Evolutionary conservation across 1,140 invertebrate species (phyloP), one percentile per base, ranked within the genome.

Genomic region (Oncopeltus fasciatus): DNA sequence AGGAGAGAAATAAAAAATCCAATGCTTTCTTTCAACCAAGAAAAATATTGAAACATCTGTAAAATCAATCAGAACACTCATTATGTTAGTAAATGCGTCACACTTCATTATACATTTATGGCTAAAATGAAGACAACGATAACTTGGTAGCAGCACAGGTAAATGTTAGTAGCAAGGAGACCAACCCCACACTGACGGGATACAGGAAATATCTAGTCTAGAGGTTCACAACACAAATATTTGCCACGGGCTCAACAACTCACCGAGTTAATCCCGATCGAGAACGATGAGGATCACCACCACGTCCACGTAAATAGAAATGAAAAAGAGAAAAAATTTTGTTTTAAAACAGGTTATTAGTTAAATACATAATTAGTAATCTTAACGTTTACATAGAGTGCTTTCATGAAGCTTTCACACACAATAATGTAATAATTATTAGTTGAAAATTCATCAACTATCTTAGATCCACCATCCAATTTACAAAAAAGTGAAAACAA

Each of bases 291-390:
- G 33, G 61, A 64, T 60, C 59, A 57, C 58, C 57, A 64, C 26
- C 59, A 57, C 21, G 47, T 64, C 63, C 63, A 44, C 16, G 63
- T 57, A 64, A 64, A 64, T 60, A 47, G 56, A 64, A 64, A 64
- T 64, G 63, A 60, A 64, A 64, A 60, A 60, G 26, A 60, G 44
- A 60, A 56, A 60, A 64, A 27, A 64, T 18, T 60, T 51, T 29
- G 14, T 29, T 49, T 28, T 62, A 56, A 56, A 62, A n/a, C n/a
- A n/a, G n/a, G n/a, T n/a, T n/a, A 12, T 46, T n/a, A n/a, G 21
- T 9, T 4, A 12, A 18, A 46, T n/a, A 46, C 21, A 46, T 20
- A 9, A 46, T 18, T 18, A 1, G 21, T 2, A 11, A 46, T 3
- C 18, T 20, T 20, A 46, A 46, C 3, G 16, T 4, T n/a, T 38